phyloP scores from a whole-genome alignment of 2,888 invertebrate genomes.

The Coenonympha arcania region DNA sequence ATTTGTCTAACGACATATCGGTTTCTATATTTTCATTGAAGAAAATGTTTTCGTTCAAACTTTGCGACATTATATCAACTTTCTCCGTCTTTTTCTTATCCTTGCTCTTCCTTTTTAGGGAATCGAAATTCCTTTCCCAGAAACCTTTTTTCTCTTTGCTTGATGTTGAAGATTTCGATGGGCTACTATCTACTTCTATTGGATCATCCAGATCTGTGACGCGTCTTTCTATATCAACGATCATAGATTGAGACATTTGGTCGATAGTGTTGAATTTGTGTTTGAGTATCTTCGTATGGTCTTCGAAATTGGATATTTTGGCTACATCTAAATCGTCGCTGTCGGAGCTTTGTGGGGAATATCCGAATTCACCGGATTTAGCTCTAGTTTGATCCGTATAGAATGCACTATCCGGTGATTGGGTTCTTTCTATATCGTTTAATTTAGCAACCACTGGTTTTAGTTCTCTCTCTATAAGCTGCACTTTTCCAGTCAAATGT shows the following conservation, averaged over 20 bases:
- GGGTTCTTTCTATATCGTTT: constrained; percentile 62
- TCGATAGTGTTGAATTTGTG: constrained; percentile 69
- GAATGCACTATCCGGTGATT: constrained; percentile 67
- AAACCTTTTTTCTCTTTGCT: constrained; percentile 70
- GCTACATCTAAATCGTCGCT: constrained; percentile 62
- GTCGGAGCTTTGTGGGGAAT: constrained; percentile 66
- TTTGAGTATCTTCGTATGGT: constrained; percentile 58
- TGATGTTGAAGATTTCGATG: constrained; percentile 60
- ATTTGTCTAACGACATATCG: constrained; percentile 56
- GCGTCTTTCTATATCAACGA: constrained; percentile 62
- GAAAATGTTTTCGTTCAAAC: constrained; percentile 71
- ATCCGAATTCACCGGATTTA: constrained; percentile 66
- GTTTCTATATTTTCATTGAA: constrained; percentile 67
- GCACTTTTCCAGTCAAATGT: constrained; percentile 78
- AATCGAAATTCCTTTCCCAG: constrained; percentile 72
- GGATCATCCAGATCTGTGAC: constrained; percentile 43
- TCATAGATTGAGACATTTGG: constrained; percentile 72
- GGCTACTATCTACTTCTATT: constrained; percentile 45
- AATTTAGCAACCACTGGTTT: constrained; percentile 61
- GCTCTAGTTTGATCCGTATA: constrained; percentile 72
- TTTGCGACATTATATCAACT: constrained; percentile 69
- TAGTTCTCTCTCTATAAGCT: constrained; percentile 78
- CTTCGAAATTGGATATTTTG: constrained; percentile 53
- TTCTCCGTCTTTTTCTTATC: constrained; percentile 62
- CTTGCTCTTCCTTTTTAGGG: constrained; percentile 57